A percentile compares a stretch with the other conserved stretches of the same genome.
Conservation (phyloP, 2,888 invertebrate genomes). For the Acanthoscelides obtectus region DNA sequence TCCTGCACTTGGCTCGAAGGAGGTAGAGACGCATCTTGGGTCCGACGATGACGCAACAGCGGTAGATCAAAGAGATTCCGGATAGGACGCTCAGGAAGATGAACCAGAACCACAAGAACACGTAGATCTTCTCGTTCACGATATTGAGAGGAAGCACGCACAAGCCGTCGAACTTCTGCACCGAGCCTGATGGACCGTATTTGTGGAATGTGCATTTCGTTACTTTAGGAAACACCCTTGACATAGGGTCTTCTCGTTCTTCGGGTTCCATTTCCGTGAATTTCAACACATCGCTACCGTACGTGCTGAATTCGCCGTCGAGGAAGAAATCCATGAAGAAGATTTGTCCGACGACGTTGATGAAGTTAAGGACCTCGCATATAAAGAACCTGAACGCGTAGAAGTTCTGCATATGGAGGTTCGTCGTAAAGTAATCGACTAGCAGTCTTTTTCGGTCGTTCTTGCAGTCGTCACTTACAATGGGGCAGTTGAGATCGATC, state of each 20-base stretch:
- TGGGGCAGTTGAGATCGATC: slow-evolving; percentile 80
- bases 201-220: slow-evolving; percentile 95
- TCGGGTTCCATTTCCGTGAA: slow-evolving; percentile 90
- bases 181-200: slow-evolving; percentile 89
- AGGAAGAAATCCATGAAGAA: slow-evolving; percentile 90
- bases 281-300: slow-evolving; percentile 82
- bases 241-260: slow-evolving; percentile 79
- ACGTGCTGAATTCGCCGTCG: slow-evolving; percentile 87
- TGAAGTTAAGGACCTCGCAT: slow-evolving; percentile 82
- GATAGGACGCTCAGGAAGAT: slow-evolving; percentile 76
- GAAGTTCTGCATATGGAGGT: slow-evolving; percentile 81
- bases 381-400: slow-evolving; percentile 86
- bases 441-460: slow-evolving; percentile 75
- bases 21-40: slow-evolving; percentile 76
- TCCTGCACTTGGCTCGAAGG: slow-evolving; percentile 76
- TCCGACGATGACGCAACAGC: slow-evolving; percentile 69
- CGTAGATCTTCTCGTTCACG: slow-evolving; percentile 93
- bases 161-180: slow-evolving; percentile 87
- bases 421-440: slow-evolving; percentile 75
- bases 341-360: slow-evolving; percentile 87
- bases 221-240: slow-evolving; percentile 83
- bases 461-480: slow-evolving; percentile 78
- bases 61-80: slow-evolving; percentile 76
- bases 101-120: slow-evolving; percentile 94
- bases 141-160: slow-evolving; percentile 89